Base-by-base conservation (phyloP, 2,888 invertebrate species). In the Heliconius ethilla region DNA sequence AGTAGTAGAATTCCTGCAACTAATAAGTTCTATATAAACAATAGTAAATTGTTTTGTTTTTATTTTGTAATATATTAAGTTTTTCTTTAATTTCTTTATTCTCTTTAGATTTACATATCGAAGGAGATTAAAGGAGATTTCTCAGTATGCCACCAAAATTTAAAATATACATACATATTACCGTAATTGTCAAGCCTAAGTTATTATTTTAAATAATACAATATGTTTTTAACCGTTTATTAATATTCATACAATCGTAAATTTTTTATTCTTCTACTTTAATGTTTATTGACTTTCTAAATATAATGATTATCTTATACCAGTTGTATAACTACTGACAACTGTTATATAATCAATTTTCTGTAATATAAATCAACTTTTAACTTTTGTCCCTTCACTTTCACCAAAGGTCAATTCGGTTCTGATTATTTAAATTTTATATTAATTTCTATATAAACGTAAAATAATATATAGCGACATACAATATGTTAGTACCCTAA, bases 271-370 rank as follows among this genome's bases (percentile, higher is more conserved):
- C 55, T n/a, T 55, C 55, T 33, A 33, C 25, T 72, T 72, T n/a
- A 72, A 72, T 29, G 29, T 33, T 29, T 72, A 72, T 72, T 33
- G 29, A 59, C 72, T 72, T 72, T 72, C 72, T 33, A 72, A 72
- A 29, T 51, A 72, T 33, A 55, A 59, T 72, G 55, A 59, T 33
- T 33, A 33, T 72, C 3, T 72, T 33, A 29, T 55, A 55, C 22
- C 18, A 51, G 55, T 59, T 59, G n/a, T n/a, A 33, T 59, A 72
- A 72, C 59, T 59, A 55, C 33, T 29, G 33, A 72, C 55, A 25
- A 25, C n/a, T 59, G 33, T 72, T 72, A 72, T 33, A 9, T 37
- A 33, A 72, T 33, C 33, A 59, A 59, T 59, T 72, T 72, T 72
- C n/a, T 40, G 40, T 25, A 69, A 66, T 33, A 69, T 69, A 40